Conservation (phyloP, 1,140 invertebrate genomes). For the Trichonephila clavipes region DNA sequence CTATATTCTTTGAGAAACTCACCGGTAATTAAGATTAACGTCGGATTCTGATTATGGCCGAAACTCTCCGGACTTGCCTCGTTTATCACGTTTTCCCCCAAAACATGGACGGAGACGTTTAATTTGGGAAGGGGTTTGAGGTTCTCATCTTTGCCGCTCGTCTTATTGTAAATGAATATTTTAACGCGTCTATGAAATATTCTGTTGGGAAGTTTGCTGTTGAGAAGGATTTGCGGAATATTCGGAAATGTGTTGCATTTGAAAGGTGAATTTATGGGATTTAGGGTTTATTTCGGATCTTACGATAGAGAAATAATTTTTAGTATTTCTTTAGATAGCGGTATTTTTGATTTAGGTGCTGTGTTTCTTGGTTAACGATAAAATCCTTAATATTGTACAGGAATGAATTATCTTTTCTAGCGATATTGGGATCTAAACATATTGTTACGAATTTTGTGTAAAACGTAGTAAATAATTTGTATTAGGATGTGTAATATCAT, state of each 20-base stretch:
- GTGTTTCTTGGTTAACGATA: neutral
- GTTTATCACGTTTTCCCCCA: neutral
- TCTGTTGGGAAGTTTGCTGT: neutral
- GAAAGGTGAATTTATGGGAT: neutral
- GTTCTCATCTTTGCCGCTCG: neutral
- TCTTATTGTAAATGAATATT: conserved; percentile 38
- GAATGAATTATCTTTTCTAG: no score
- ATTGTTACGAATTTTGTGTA: no score
- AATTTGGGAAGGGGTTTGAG: neutral
- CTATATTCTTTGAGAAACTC: conserved; percentile 46
- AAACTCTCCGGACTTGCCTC: conserved; percentile 9
- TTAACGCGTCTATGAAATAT: conserved; percentile 14
- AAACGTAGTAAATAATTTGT: no score
- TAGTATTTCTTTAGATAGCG: neutral
- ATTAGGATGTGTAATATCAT: no score
- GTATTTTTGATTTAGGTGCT: neutral
- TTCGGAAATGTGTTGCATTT: neutral
- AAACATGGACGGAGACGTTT: neutral
- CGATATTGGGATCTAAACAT: no score
- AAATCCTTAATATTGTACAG: no score
- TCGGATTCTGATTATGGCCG: conserved; percentile 29
- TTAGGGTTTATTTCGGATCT: neutral
- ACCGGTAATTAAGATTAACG: conserved; percentile 52
- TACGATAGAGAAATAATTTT: neutral
- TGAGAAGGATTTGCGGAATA: neutral